Conservation (phyloP, 2,888 invertebrate species). For the Apotomis betuletana region DNA sequence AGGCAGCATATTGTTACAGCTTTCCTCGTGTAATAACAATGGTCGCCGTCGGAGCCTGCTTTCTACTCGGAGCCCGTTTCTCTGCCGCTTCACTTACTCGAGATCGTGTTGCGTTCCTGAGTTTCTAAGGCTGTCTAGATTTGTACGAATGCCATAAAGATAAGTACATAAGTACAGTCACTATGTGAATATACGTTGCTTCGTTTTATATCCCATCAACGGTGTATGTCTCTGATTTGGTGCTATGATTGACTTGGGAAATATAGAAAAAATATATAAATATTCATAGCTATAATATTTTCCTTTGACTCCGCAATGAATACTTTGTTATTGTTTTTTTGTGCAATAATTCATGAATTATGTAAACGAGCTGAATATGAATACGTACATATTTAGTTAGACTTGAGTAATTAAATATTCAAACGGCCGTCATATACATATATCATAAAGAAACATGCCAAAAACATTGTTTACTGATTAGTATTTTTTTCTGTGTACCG, state of each 20-base stretch:
- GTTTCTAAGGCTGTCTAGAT: constrained; percentile 11
- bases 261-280: no score
- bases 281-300: no score
- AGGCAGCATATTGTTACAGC: constrained; percentile 10
- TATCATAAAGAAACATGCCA: neutral
- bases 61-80: neutral
- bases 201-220: no score
- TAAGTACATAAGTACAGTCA: no score
- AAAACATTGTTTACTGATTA: neutral
- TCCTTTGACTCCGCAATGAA: no score
- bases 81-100: neutral
- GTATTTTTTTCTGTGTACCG: neutral
- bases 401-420: neutral
- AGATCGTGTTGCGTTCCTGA: constrained; percentile 11
- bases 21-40: constrained; percentile 18
- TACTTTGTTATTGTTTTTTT: no score
- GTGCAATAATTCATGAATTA: no score
- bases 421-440: neutral
- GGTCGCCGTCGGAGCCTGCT: constrained; percentile 4
- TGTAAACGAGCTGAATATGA: no score
- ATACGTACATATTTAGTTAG: no score
- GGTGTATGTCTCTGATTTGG: no score
- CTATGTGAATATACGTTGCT: no score
- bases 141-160: neutral
- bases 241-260: no score